Conservation (phyloP, 37 sponge, comb jelly and placozoan species). For the Mnemiopsis leidyi region DNA sequence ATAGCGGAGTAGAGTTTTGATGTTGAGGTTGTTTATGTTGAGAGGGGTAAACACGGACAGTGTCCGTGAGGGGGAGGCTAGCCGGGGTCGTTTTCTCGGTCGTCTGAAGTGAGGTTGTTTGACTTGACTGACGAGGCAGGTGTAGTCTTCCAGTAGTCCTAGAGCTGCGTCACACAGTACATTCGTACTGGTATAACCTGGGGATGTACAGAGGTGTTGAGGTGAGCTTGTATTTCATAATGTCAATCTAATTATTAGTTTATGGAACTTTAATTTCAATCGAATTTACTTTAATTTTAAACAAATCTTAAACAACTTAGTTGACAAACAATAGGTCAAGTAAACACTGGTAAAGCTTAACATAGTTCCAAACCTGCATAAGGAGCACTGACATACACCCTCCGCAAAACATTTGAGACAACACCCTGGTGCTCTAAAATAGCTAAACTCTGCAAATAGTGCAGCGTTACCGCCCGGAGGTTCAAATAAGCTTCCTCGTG, state of each 20-base stretch:
- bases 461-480: neutral
- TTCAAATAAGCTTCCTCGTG: neutral
- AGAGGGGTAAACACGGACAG: conserved; percentile 29
- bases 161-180: conserved; percentile 11
- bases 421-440: conserved; percentile 35
- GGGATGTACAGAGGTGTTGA: no score
- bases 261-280: no score
- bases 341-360: no score
- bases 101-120: neutral
- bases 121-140: neutral
- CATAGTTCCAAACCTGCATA: conserved; percentile 49
- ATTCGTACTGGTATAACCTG: conserved; percentile 56
- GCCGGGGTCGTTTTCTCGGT: neutral
- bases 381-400: conserved; percentile 28
- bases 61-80: neutral
- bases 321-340: no score
- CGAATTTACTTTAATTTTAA: no score
- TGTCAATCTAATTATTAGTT: neutral
- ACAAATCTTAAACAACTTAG: no score
- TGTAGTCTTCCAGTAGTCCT: neutral
- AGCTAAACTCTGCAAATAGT: conserved; percentile 28
- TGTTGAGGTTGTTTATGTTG: conserved; percentile 29
- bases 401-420: neutral
- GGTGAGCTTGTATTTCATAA: neutral
- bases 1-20: conserved; percentile 21